Evolutionary conservation across 2,888 invertebrate species (phyloP).

Genomic region (Phengaris arion): DNA sequence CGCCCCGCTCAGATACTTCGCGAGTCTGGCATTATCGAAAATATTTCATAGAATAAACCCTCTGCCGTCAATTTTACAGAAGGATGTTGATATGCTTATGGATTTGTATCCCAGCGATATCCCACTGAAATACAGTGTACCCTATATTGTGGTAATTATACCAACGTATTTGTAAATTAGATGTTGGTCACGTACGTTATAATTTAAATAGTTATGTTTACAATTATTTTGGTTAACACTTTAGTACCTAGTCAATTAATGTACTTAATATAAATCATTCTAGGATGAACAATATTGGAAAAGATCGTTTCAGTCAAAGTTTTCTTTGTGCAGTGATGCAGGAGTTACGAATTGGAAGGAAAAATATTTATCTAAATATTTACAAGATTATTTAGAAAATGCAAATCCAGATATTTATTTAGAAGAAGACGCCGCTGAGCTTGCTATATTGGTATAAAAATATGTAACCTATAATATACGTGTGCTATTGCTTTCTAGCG

Average conservation of each 20-base stretch:
- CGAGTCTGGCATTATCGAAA: constrained; percentile 56
- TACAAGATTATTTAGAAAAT: constrained; percentile 70
- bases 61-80: constrained; percentile 75
- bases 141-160: constrained; percentile 67
- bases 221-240: no score
- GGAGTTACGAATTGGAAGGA: constrained; percentile 81
- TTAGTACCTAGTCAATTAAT: background rate
- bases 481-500: no score
- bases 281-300: constrained; percentile 81
- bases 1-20: constrained; percentile 62
- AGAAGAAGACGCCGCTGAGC: constrained; percentile 62
- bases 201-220: no score
- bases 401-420: constrained; percentile 67
- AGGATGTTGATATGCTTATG: constrained; percentile 79
- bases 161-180: no score
- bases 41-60: constrained; percentile 74
- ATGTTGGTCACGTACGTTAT: no score
- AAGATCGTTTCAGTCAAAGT: constrained; percentile 67
- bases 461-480: no score
- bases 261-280: background rate
- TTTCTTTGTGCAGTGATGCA: constrained; percentile 57
- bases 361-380: constrained; percentile 68
- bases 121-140: constrained; percentile 77
- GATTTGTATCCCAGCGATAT: constrained; percentile 81
- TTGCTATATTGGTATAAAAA: constrained; percentile 57